Evolutionary conservation across 2,888 invertebrate species (phyloP), one percentile per base, ranked within the genome.

Genomic region (Acrocera orbiculus): DNA sequence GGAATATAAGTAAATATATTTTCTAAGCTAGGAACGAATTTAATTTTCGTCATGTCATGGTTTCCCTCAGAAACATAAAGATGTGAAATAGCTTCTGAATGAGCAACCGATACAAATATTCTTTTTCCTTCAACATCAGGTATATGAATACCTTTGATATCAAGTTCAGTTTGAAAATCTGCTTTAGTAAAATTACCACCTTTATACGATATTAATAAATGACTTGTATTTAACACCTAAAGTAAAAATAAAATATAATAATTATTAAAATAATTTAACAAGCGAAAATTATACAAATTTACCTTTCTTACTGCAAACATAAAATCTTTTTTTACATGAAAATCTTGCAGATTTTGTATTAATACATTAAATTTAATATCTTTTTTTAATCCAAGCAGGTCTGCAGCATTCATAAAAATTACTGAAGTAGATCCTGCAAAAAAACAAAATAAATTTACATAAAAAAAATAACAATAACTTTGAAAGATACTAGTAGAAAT

Each of bases 1-100:
- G 85, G 85, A 53, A 85, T 82, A 55, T 79, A 86, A 46, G 80
- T 82, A 44, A 90, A 65, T 32, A 90, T 71, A 46, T 77, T 71
- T 46, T 79, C 76, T 42, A 90, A 61, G 5, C 87, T 87, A 39
- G 82, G 58, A 0, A 76, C 71, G 51, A 87, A 90, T 47, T 70
- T 69, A 46, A 76, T 68, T 40, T 71, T 69, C 4, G 66, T 65
- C 38, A 67, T 70, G 36, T 74, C 67, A 43, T 69, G 65, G 52
- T 68, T 66, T 40, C 66, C 62, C 52, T 78, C 80, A 0, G 86
- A 85, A 32, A 86, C 76, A 50, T 87, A 90, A 35, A 92, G 65
- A 56, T 87, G 73, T 4, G 81, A 73, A 15, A 71, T 53, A 10
- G 68, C 68, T 39, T 76, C 72, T 1, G 73, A 70, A 57, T 87